Evolutionary conservation across 1,140 invertebrate genomes (phyloP), one percentile per base, ranked within the genome.

Genomic region (Dufourea novaeangliae): DNA sequence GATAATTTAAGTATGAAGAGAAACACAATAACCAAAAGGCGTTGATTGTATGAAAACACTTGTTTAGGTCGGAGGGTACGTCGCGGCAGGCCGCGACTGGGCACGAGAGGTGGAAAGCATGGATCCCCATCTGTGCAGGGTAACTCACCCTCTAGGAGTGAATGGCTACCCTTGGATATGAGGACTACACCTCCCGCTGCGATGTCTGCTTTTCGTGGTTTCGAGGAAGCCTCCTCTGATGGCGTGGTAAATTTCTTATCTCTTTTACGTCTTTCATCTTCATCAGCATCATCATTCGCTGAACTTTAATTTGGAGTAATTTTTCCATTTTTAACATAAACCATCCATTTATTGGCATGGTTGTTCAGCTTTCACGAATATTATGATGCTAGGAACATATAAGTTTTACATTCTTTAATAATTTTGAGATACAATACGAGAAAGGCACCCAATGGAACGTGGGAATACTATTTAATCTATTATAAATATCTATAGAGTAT

Each of bases 91-190:
- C 92, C 92, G 68, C 88, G 92, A 71, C 88, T 93, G n/a, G 92
- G 92, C 14, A 89, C 90, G 34, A 84, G 89, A 74, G 89, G 91
- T 68, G 90, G 90, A 34, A 89, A 91, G 61, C 90, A 92, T 17
- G 71, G 83, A 25, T 87, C 89, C 37, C 84, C 86, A 44, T 90
- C 91, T 1, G 83, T 86, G 75, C 92, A 91, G 72, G 85, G 85
- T 62, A 91, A 90, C 76, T 90, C 91, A 54, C 88, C 89, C 29
- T 92, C 89, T 66, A 89, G 90, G 72, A 90, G 87, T 59, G 90
- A 92, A 63, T 92, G 91, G 91, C 62, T 92, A 66, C 91, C 91
- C 11, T 64, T 93, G 62, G 92, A 93, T 63, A 93, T 93, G 92
- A 92, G 89, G 82, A 93, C 92, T 64, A 92, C 92, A 54, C 91